Evolutionary conservation across 2,888 invertebrate species (phyloP).

Genomic region (Mesoligia furuncula): DNA sequence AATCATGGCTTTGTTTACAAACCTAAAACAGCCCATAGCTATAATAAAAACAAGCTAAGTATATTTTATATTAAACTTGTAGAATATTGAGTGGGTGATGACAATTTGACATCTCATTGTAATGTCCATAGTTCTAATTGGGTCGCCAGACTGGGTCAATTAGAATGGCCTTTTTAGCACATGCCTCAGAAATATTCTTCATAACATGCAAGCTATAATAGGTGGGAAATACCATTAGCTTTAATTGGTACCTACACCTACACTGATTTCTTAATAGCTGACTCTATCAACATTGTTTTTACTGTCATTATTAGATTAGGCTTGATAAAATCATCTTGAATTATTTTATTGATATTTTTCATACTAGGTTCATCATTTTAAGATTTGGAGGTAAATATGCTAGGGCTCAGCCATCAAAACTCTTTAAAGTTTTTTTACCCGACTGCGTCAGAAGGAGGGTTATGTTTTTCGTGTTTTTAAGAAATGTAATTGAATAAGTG

Average conservation of each 20-base stretch:
- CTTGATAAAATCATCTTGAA: not conserved
- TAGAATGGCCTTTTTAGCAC: constrained; percentile 78
- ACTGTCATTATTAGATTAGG: not conserved
- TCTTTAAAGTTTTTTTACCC: no score
- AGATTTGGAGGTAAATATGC: not conserved
- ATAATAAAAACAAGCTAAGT: not conserved
- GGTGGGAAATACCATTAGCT: constrained; percentile 19
- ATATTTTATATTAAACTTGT: constrained; percentile 3
- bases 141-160: constrained; percentile 84
- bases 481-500: fast-evolving
- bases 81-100: constrained; percentile 51
- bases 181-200: constrained; percentile 52
- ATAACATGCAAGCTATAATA: constrained; percentile 28
- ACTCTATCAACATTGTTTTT: constrained; percentile 13
- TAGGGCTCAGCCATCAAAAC: not conserved
- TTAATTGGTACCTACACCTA: constrained; percentile 33
- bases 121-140: constrained; percentile 74
- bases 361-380: not conserved
- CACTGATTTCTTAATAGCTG: constrained; percentile 28
- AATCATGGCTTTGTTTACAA: not conserved
- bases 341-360: not conserved
- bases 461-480: no score
- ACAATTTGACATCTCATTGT: constrained; percentile 66
- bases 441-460: no score
- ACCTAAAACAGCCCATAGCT: not conserved